A percentile compares a stretch with the other conserved stretches of the same genome.
Conservation (phyloP, 37 sponge, comb jelly and placozoan species). For the Geodia barretti region DNA sequence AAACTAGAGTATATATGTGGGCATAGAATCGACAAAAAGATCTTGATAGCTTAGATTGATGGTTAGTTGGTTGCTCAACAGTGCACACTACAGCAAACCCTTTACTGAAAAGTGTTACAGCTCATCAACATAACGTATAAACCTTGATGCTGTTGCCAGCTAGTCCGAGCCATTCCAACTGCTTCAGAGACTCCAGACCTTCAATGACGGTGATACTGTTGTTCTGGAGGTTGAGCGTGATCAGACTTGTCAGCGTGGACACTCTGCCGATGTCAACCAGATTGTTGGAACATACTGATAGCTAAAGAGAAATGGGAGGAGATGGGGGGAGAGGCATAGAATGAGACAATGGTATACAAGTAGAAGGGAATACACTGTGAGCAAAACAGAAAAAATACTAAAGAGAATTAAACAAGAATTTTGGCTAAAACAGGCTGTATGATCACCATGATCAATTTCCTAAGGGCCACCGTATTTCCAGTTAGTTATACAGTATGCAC, state of each 20-base stretch:
- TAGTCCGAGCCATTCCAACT: conserved; percentile 68
- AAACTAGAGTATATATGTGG: not conserved
- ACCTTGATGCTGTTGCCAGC: conserved; percentile 78
- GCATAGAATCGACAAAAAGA: not conserved
- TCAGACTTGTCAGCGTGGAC: conserved; percentile 27
- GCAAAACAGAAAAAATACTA: too few relatives aligned
- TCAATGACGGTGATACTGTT: conserved; percentile 62
- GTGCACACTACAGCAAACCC: too few relatives aligned
- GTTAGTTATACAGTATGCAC: too few relatives aligned
- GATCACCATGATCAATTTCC: too few relatives aligned
- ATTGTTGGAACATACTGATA: conserved; percentile 55
- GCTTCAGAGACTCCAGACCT: conserved; percentile 36
- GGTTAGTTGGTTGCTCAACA: too few relatives aligned
- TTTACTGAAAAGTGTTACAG: too few relatives aligned
- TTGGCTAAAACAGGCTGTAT: too few relatives aligned
- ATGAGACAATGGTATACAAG: not conserved
- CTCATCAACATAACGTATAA: too few relatives aligned
- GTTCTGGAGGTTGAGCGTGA: conserved; percentile 57
- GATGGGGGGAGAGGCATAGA: not conserved
- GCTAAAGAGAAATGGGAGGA: conserved; percentile 19
- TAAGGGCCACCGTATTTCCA: too few relatives aligned
- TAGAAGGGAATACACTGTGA: not conserved
- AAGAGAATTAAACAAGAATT: too few relatives aligned
- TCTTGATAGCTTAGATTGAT: too few relatives aligned
- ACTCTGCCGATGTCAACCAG: conserved; percentile 48